Evolutionary conservation across 2,113 vertebrate genomes (phyloP).

Genomic region (Panthera leo): DNA sequence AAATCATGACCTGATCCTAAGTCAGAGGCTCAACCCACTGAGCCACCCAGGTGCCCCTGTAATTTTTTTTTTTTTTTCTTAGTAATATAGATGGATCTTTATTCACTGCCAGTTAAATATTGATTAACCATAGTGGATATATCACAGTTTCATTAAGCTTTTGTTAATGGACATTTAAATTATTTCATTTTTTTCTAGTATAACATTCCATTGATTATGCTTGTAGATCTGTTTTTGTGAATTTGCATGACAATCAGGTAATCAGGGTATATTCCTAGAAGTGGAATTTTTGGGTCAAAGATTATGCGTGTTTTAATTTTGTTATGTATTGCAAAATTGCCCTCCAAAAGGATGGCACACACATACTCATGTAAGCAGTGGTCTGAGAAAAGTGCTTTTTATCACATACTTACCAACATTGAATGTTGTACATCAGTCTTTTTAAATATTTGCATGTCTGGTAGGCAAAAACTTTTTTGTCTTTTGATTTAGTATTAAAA

Average conservation of each 20-base stretch:
- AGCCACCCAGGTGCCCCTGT: too few relatives aligned
- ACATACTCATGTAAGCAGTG: background rate
- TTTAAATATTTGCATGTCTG: background rate
- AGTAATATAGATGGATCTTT: background rate
- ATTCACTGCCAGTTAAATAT: background rate
- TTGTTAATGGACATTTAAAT: slow-evolving; percentile 41
- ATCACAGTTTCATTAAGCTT: slow-evolving; percentile 4
- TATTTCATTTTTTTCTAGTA: slow-evolving; percentile 12
- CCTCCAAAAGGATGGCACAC: background rate
- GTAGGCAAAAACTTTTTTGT: background rate
- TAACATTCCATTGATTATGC: background rate
- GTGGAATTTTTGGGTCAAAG: slow-evolving; percentile 21
- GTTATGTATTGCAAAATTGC: slow-evolving; percentile 2
- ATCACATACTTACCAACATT: background rate
- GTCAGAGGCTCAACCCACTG: too few relatives aligned
- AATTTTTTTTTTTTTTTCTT: background rate
- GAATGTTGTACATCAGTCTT: background rate
- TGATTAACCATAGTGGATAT: background rate
- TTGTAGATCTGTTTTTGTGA: background rate
- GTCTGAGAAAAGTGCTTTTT: slow-evolving; percentile 14
- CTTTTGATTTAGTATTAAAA: slow-evolving; percentile 10
- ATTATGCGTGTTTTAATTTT: background rate
- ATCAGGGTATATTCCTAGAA: slow-evolving; percentile 18
- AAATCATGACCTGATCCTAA: too few relatives aligned
- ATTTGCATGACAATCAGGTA: background rate